Conservation (phyloP, 2,797 vertebrate genomes). For the Siniperca obscura region DNA sequence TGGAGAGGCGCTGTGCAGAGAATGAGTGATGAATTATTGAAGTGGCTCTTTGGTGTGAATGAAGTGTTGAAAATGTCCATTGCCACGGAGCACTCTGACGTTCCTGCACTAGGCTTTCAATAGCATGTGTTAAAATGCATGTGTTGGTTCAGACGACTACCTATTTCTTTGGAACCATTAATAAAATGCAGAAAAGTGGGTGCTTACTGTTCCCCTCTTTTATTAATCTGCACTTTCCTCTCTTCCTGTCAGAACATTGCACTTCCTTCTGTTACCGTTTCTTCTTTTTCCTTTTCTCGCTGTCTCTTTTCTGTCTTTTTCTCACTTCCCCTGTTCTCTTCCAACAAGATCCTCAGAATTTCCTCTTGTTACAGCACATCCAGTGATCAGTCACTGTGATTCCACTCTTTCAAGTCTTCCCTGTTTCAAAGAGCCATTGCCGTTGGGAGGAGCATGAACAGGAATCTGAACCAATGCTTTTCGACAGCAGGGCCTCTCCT, state of each 20-base stretch:
- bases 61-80: slow-evolving; percentile 84
- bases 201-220: slow-evolving; percentile 26
- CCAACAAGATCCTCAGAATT: slow-evolving; percentile 64
- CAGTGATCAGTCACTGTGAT: slow-evolving; percentile 81
- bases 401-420: slow-evolving; percentile 80
- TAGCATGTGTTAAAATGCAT: slow-evolving; percentile 55
- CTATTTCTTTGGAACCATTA: slow-evolving; percentile 40
- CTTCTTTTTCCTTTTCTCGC: slow-evolving; percentile 27
- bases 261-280: slow-evolving; percentile 45
- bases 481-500: slow-evolving; percentile 77
- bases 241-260: slow-evolving; percentile 56
- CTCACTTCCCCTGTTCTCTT: slow-evolving; percentile 46
- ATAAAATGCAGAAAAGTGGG: slow-evolving; percentile 43
- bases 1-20: slow-evolving; percentile 72
- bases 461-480: slow-evolving; percentile 81
- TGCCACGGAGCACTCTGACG: slow-evolving; percentile 70
- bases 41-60: slow-evolving; percentile 85
- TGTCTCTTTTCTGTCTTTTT: slow-evolving; percentile 28
- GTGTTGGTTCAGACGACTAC: slow-evolving; percentile 47
- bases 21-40: slow-evolving; percentile 87
- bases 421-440: slow-evolving; percentile 78
- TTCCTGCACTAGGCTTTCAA: slow-evolving; percentile 58
- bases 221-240: slow-evolving; percentile 42
- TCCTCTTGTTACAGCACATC: slow-evolving; percentile 79
- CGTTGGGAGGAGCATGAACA: slow-evolving; percentile 72